Conservation (phyloP, 2,113 vertebrate species). For the Myanophis thanlyinensis region DNA sequence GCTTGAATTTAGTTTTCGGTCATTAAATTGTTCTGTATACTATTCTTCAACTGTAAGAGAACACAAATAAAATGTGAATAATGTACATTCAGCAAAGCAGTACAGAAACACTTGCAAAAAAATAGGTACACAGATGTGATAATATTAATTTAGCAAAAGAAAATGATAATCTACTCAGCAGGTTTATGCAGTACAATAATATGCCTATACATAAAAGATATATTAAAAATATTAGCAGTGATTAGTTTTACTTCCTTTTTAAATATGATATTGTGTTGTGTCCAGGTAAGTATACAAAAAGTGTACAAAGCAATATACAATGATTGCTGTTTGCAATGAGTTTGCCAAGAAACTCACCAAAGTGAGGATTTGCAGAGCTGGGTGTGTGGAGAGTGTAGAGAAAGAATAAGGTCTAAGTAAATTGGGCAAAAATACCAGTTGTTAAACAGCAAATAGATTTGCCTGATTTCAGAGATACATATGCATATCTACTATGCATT, state of each 20-base stretch:
- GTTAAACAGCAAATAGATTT: background rate
- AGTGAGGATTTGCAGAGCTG: background rate
- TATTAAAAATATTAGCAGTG: background rate
- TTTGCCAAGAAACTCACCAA: background rate
- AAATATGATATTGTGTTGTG: background rate
- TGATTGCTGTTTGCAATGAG: background rate
- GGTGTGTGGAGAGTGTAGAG: background rate
- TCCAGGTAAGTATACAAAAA: background rate
- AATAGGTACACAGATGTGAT: background rate
- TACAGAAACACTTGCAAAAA: background rate
- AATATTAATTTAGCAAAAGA: background rate
- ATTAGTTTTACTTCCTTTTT: background rate
- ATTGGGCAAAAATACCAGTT: background rate
- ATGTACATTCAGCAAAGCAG: background rate
- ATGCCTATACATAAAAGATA: background rate
- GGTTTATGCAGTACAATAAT: background rate
- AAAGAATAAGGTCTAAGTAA: background rate
- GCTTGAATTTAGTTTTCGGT: background rate
- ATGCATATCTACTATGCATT: background rate
- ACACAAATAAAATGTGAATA: background rate
- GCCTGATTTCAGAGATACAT: background rate
- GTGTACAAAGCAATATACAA: background rate
- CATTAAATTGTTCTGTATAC: background rate
- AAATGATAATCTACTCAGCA: background rate
- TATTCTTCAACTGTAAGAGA: background rate